A percentile compares a stretch with the other conserved stretches of the same genome.
Evolutionary conservation across 2,888 invertebrate species (phyloP).

Genomic region (Caenorhabditis zanzibari): DNA sequence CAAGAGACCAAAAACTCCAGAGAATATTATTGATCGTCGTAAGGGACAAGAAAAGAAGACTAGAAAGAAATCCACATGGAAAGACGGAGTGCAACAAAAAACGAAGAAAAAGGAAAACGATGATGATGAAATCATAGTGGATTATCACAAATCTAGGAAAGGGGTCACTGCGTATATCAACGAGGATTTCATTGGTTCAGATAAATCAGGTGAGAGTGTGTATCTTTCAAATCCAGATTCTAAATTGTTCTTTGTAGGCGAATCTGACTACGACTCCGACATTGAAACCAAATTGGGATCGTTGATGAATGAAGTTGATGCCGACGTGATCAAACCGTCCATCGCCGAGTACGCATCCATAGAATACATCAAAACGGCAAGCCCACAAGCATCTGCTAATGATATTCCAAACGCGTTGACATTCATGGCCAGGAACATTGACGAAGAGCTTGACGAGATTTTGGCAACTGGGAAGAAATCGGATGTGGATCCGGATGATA

Average conservation of each 20-base stretch:
- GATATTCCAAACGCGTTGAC: no score
- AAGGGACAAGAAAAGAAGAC: no score
- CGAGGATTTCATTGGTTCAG: not conserved
- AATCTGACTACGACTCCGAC: not conserved
- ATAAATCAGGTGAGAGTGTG: not conserved
- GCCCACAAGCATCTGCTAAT: not conserved
- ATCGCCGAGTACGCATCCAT: conserved; percentile 12
- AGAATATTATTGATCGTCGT: no score
- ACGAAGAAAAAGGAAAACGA: no score
- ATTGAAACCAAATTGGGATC: not conserved
- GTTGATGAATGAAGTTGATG: conserved; percentile 1
- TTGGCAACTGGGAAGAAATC: conserved; percentile 5
- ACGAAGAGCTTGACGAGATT: not conserved
- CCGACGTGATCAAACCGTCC: not conserved
- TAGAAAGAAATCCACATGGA: no score
- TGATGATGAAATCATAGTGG: no score
- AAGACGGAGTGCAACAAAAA: no score
- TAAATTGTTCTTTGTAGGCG: not conserved
- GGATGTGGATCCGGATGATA: conserved; percentile 2
- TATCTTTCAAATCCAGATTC: not conserved
- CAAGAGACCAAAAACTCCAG: not conserved
- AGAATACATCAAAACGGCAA: conserved; percentile 14
- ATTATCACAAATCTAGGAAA: no score
- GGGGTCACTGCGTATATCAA: no score
- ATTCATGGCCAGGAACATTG: not conserved